Percentiles rank a stretch among this genome's conserved stretches.
These are phyloP conservation scores for Scaptomyza caliginosa DNA, from an alignment of 2,888 invertebrate species.

Conservation along the genomic window DNA sequence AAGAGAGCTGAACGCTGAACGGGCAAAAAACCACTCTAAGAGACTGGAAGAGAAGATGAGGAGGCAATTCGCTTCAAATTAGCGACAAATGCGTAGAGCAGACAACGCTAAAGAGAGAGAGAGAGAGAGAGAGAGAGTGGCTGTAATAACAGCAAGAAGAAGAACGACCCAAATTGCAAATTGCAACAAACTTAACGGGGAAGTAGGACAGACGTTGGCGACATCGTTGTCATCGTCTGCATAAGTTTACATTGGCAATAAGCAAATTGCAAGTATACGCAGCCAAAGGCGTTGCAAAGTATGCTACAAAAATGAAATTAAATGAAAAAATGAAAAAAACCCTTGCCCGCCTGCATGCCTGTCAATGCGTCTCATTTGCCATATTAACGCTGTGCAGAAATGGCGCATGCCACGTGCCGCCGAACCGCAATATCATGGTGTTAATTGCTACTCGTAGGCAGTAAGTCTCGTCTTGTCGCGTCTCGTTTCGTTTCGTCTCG, in stretches of 20 bases:
- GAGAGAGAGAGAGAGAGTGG: too few species aligned
- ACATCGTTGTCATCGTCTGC: slow-evolving; percentile 64
- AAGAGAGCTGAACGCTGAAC: slow-evolving; percentile 11
- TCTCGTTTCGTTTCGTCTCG: slow-evolving; percentile 7
- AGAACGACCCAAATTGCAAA: slow-evolving; percentile 73
- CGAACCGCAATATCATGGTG: slow-evolving; percentile 72
- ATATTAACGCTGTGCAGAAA: slow-evolving; percentile 54
- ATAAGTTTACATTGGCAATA: slow-evolving; percentile 68
- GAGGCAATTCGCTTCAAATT: slow-evolving; percentile 63
- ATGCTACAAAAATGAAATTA: slow-evolving; percentile 45
- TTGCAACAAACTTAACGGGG: slow-evolving; percentile 65
- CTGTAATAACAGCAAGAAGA: slow-evolving; percentile 10
- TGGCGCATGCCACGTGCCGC: slow-evolving; percentile 52
- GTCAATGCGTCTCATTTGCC: slow-evolving; percentile 63
- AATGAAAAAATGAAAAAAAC: slow-evolving; percentile 21
- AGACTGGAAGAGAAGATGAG: slow-evolving; percentile 1
- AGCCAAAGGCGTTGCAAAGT: slow-evolving; percentile 45
- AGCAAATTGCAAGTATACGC: slow-evolving; percentile 68
- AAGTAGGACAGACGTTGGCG: slow-evolving; percentile 57
- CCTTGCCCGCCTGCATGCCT: slow-evolving; percentile 32
- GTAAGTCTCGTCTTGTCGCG: slow-evolving; percentile 27
- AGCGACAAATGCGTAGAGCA: slow-evolving; percentile 62
- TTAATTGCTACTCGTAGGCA: slow-evolving; percentile 76
- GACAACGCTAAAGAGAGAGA: too few species aligned
- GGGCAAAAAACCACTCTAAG: neutral